Evolutionary conservation across 2,113 vertebrate species (phyloP).

Genomic region (Centropus unirufus): DNA sequence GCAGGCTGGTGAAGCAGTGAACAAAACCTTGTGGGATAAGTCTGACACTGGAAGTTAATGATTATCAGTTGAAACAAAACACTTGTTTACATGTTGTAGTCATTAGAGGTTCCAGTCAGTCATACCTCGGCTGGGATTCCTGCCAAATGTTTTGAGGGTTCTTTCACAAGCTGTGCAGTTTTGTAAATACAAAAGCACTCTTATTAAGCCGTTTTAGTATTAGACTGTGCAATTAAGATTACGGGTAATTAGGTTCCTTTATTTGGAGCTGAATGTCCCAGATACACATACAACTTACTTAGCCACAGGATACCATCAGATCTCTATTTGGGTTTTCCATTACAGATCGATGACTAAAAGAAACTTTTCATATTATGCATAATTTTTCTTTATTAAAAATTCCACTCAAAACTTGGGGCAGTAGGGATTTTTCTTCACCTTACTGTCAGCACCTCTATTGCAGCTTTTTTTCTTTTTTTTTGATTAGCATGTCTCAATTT

Average conservation of each 20-base stretch:
- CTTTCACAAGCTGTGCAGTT: conserved; percentile 86
- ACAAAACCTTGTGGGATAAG: conserved; percentile 80
- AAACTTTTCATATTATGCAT: neutral
- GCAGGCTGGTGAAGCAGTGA: conserved; percentile 73
- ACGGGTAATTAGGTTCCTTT: conserved; percentile 79
- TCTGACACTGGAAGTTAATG: conserved; percentile 83
- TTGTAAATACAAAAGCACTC: conserved; percentile 85
- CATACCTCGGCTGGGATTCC: conserved; percentile 84
- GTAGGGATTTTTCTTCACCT: conserved; percentile 22
- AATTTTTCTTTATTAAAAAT: conserved; percentile 63
- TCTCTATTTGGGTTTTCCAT: conserved; percentile 57
- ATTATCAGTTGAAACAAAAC: conserved; percentile 85
- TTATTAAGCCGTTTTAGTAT: conserved; percentile 82
- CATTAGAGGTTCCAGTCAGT: conserved; percentile 85
- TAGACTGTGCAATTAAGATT: conserved; percentile 79
- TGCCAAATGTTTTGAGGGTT: conserved; percentile 86
- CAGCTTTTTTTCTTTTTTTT: conserved; percentile 63
- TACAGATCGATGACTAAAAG: conserved; percentile 28
- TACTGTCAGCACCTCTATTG: conserved; percentile 25
- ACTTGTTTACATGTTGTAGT: conserved; percentile 86
- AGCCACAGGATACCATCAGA: conserved; percentile 36
- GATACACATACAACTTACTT: conserved; percentile 66
- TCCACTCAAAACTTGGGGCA: neutral
- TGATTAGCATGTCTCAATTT: conserved; percentile 65
- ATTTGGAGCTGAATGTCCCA: conserved; percentile 73